Evolutionary conservation across 2,888 invertebrate species (phyloP), one percentile per base, ranked within the genome.

Genomic region (Cyclophora albipunctata): DNA sequence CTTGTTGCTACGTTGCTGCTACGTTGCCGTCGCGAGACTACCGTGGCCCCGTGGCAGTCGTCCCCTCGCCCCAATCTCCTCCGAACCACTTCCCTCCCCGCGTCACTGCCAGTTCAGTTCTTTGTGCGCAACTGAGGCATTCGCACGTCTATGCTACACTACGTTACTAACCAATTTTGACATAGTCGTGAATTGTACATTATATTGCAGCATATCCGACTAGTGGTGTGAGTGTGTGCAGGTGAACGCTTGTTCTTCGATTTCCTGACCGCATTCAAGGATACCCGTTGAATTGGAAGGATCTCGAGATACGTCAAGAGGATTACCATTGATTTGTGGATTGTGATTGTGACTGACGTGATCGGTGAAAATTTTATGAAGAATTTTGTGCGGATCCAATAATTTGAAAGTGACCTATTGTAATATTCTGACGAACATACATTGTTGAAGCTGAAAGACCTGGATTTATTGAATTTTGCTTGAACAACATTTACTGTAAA

Each of bases 41-140:
- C 37, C 37, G 37, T 20, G 20, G 7, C 20, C 7, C 79, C 83
- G 83, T 81, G 75, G 65, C 67, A 62, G 64, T 69, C 63, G 71
- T 73, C 80, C 72, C 79, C 77, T 63, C 68, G 63, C 63, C 67
- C 69, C 69, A 69, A 69, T 69, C 66, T 71, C 78, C 71, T 64
- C 64, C 64, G 71, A 71, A 68, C 69, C 70, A 69, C 69, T 78
- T 75, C 79, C 75, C 78, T 76, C 78, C 82, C 81, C 84, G 81
- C 81, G 75, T 75, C 78, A 84, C 83, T 86, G 87, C 87, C 83
- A 88, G 88, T 89, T 84, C 83, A 88, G 88, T 89, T 84, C 86
- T 88, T 85, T 88, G 87, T 87, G 84, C 81, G 84, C 82, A 74
- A 74, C 72, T 69, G 81, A 75, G 71, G 74, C 69, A 78, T 69